Evolutionary conservation across 2,113 vertebrate genomes (phyloP), one percentile per base, ranked within the genome.

Genomic region (Zeus faber): DNA sequence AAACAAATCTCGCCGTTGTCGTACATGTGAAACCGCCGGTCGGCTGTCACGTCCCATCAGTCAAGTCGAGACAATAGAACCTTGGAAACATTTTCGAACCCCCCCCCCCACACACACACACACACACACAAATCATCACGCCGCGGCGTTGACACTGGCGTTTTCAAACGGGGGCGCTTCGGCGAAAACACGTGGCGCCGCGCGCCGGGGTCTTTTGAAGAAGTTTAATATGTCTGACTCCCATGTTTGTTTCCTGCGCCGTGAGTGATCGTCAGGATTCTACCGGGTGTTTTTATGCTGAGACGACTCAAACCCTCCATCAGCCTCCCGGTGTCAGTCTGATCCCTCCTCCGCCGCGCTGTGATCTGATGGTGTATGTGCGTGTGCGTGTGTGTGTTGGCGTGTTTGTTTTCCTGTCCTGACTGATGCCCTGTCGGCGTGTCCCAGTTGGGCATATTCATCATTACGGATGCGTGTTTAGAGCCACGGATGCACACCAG

Each of bases 391-490:
- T 18, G 21, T 33, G 14, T 51, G 16, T 33, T 48, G 17, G 31
- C 17, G 16, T 14, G 24, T 22, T 25, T 35, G 33, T 78, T 78
- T 82, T 79, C 65, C 59, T 80, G 74, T 81, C 75, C 79, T 87
- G 77, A 88, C 84, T 79, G 80, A 87, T 85, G 83, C 80, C 81
- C 79, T 76, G 81, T 84, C 80, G 70, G 67, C 76, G 56, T 50
- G 46, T 83, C 84, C 78, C 70, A 54, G 71, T 71, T 72, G 74
- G 74, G 74, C 51, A 70, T 80, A 84, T 87, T 85, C 81, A 80
- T 88, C 86, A 84, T 85, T 80, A 77, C 58, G 73, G 77, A 76
- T 78, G 75, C 76, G 64, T 81, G 79, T 85, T 84, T 76, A 76
- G 83, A 82, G 74, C 59, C 58, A 59, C 65, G 73, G 71, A 79